Evolutionary conservation across 2,797 vertebrate genomes (phyloP), one percentile per base, ranked within the genome.

Genomic region (Anas bahamensis): DNA sequence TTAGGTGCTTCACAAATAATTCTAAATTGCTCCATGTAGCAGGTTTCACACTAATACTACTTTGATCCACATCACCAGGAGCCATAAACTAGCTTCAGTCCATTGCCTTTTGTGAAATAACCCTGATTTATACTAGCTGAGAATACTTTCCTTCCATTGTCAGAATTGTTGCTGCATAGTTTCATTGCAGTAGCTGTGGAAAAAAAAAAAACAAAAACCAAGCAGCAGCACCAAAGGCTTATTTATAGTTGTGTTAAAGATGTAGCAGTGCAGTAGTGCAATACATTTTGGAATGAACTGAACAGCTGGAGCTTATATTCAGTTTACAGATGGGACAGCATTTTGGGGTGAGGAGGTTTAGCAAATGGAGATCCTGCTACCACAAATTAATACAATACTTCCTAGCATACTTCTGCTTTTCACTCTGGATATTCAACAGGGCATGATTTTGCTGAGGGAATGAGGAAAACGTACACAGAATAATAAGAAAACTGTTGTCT

Each of bases 1-100:
- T 92, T 80, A 85, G 55, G 44, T 66, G 52, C 77, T 83, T 82
- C 89, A 88, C 74, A 77, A 85, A 88, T 74, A 90, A 69, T 56
- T 79, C 86, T 16, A 48, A 95, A 82, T 33, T 56, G 24, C 73
- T 86, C 26, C 44, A 26, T 44, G n/a, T 41, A 71, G 63, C 31
- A 87, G 11, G 41, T 75, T 90, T 76, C 46, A 42, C 0, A 0
- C 52, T 88, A 88, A 83, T 78, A 39, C 39, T 73, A 13, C 71
- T 82, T 84, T 81, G 86, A 84, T 76, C 65, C 37, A 46, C 72
- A 46, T 48, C n/a, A 81, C 44, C 28, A 86, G 61, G 42, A 93
- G 52, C 75, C 52, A 70, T 74, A 92, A 95, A 91, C 57, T 53
- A 93, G 33, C 50, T 73, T 66, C 71, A 77, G 68, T 65, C 65